These are phyloP conservation scores for Micromys minutus DNA, from an alignment of 2,113 vertebrate genomes.

Conservation along the genomic window DNA sequence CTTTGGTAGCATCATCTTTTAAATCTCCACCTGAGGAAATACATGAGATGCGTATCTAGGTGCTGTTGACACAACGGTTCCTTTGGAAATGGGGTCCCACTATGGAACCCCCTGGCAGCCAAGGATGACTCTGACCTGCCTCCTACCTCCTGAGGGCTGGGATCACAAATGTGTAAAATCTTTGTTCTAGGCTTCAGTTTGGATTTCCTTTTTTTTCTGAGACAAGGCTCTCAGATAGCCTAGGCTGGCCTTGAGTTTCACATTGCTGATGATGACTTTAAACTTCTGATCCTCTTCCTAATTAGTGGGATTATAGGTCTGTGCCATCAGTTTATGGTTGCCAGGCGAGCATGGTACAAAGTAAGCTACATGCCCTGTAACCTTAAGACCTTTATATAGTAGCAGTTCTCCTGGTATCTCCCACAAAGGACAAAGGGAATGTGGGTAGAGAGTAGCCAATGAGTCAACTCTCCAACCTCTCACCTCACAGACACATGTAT, in stretches of 20 bases:
- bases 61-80: background rate
- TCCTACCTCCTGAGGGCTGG: background rate
- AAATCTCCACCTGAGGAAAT: background rate
- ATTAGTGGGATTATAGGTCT: background rate
- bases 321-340: background rate
- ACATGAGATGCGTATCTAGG: background rate
- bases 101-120: background rate
- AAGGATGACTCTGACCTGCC: background rate
- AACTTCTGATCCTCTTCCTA: background rate
- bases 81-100: too few species aligned
- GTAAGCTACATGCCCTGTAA: background rate
- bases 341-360: background rate
- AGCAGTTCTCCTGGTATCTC: slow-evolving; percentile 32
- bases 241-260: background rate
- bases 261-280: background rate
- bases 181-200: background rate
- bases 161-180: background rate
- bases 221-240: background rate
- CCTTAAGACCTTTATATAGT: background rate
- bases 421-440: slow-evolving; percentile 15
- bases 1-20: background rate
- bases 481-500: background rate
- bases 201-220: background rate
- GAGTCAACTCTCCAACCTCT: slow-evolving; percentile 11
- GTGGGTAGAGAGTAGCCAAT: slow-evolving; percentile 18